Base-by-base conservation (phyloP, 1,140 invertebrate genomes). In the Amphibalanus amphitrite region DNA sequence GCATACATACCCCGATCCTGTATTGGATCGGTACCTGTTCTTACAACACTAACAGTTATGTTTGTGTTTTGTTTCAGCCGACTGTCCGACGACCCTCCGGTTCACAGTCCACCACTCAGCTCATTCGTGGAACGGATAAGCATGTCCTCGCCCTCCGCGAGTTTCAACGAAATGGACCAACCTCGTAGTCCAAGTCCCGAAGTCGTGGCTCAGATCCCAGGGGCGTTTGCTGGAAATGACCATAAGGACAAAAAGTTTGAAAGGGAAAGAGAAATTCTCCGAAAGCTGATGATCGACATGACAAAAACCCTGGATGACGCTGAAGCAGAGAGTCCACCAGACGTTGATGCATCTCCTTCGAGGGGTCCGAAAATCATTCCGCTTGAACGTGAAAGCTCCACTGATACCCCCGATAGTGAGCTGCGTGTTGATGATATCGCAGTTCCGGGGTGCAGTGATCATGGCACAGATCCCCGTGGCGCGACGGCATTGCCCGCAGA, bases 131-230 rank as follows among this genome's bases (percentile, higher is more conserved):
- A 67, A 28, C n/a, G 28, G 26, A 28, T 67, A 15, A 28, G 65
- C n/a, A 67, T 67, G 65, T 67, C 65, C 1, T 67, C 65, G n/a
- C 65, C 65, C 10, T 38, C 33, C 15, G 23, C 47, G 17, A 67
- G 28, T 26, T 26, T 67, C n/a, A 67, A 67, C 23, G 8, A 67
- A 4, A 67, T 28, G n/a, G 26, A 67, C 13, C 65, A 67, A 28
- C 65, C 65, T 28, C 65, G 65, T 28, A 67, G 65, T 17, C 65
- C 65, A 28, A 67, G 65, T 67, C 65, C 65, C 1, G 65, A 67
- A 67, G n/a, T 26, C 3, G 65, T 67, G 3, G 47, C 47, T 20
- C 47, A 59, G 47, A 59, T 59, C 3, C 47, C 47, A 8, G 47
- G 47, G 47, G 47, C 47, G 6, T 59, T 59, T 20, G 17, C 47